Base-by-base conservation (phyloP, 2,888 invertebrate genomes). In the Drosophila ustulata region DNA sequence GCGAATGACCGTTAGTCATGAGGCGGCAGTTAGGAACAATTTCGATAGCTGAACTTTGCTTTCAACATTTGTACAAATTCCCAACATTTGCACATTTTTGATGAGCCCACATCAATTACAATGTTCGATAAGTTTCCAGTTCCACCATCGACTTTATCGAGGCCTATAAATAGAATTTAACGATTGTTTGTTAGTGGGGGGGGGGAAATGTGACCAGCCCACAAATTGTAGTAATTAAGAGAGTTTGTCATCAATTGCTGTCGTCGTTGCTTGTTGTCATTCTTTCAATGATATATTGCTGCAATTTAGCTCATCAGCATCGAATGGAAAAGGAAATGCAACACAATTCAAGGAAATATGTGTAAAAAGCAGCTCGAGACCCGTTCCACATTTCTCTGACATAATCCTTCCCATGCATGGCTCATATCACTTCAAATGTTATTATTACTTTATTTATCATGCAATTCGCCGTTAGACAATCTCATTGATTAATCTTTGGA, bases 101-200 rank as follows among this genome's bases (percentile, higher is more conserved):
- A 66, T 74, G 61, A 70, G 75, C 57, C 61, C 75, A 75, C 74
- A 76, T 67, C 63, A 76, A 76, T 76, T 61, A 71, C 62, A 49
- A 41, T 52, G 56, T 46, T 61, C 72, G 75, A 76, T 75, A 67
- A 67, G 75, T 71, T 66, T 50, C 6, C 30, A 41, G 39, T 11
- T 43, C 47, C 55, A 39, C 58, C 71, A 70, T 70, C 62, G 61
- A 62, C 57, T 70, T 56, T 61, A 76, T 75, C 71, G 67, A 66
- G 66, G 13, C 18, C 66, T 76, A 76, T 61, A 76, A 76, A 71
- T 67, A 75, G 69, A 41, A 34, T 46, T 25, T 49, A 46, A 9
- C 34, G 58, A 28, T 43, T 11, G 11, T 4, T 32, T 39, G 13
- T 41, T 25, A 13, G 13, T 26, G 45, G 47, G 37, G 56, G 47